Evolutionary conservation across 2,888 invertebrate species (phyloP).

Genomic region (Torymus aiolomorphi): DNA sequence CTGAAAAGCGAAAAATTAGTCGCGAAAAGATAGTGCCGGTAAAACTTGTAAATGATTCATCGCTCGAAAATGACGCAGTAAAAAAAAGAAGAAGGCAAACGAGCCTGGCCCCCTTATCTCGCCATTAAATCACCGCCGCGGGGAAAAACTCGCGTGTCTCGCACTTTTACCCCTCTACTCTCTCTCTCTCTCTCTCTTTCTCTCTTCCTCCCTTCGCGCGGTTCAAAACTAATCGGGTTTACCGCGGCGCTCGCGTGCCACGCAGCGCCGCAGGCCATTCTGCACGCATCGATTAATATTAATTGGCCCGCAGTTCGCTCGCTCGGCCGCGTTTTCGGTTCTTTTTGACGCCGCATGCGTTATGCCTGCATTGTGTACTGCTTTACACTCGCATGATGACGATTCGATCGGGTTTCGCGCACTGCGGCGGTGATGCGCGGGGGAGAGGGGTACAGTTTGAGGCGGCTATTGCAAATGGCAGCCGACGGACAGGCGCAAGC

Average conservation of each 20-base stretch:
- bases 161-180: slow-evolving; percentile 53
- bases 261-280: not conserved
- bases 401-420: slow-evolving; percentile 7
- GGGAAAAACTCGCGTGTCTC: slow-evolving; percentile 47
- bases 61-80: slow-evolving; percentile 54
- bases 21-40: slow-evolving; percentile 46
- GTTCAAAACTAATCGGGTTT: slow-evolving; percentile 52
- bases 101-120: slow-evolving; percentile 48
- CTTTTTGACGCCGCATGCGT: not conserved
- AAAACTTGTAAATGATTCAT: slow-evolving; percentile 57
- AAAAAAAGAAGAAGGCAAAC: slow-evolving; percentile 49
- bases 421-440: too few species aligned
- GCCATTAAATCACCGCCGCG: slow-evolving; percentile 47
- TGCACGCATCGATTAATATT: slow-evolving; percentile 55
- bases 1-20: slow-evolving; percentile 47
- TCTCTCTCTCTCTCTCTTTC: too few species aligned
- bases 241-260: slow-evolving; percentile 48
- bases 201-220: slow-evolving; percentile 12
- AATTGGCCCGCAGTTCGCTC: slow-evolving; percentile 34
- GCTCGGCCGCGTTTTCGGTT: not conserved
- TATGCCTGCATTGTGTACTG: too few species aligned
- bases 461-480: slow-evolving; percentile 66
- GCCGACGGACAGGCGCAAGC: slow-evolving; percentile 61
- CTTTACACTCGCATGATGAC: too few species aligned
- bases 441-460: not conserved